Conservation (phyloP, 2,888 invertebrate species). For the Dendrolimus houi region DNA sequence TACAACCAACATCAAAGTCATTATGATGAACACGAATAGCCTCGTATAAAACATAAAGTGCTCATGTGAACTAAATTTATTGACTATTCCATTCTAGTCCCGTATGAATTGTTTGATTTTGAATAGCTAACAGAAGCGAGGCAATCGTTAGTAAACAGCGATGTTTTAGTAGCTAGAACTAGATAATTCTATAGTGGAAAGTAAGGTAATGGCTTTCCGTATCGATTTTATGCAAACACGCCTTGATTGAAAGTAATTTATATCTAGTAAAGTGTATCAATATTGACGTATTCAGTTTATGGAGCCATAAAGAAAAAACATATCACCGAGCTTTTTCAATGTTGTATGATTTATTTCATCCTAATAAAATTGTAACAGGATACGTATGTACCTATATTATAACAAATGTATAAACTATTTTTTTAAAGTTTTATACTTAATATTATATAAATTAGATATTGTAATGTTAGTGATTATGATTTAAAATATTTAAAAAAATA, state of each 20-base stretch:
- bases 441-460: too few species aligned
- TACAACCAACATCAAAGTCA: too few species aligned
- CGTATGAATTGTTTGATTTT: conserved; percentile 13
- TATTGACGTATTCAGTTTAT: background rate
- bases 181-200: conserved; percentile 10
- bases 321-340: too few species aligned
- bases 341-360: too few species aligned
- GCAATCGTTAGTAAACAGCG: conserved; percentile 10
- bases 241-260: background rate
- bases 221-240: conserved; percentile 12
- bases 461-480: too few species aligned
- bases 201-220: conserved; percentile 6
- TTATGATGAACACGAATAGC: too few species aligned
- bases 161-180: conserved; percentile 5
- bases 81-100: background rate
- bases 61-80: conserved; percentile 8
- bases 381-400: too few species aligned
- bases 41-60: too few species aligned
- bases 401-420: too few species aligned
- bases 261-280: background rate
- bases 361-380: too few species aligned
- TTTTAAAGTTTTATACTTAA: too few species aligned
- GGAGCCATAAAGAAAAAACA: background rate
- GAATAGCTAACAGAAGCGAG: conserved; percentile 23
- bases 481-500: too few species aligned